Base-by-base conservation (phyloP, 2,797 vertebrate genomes). In the Erithacus rubecula region DNA sequence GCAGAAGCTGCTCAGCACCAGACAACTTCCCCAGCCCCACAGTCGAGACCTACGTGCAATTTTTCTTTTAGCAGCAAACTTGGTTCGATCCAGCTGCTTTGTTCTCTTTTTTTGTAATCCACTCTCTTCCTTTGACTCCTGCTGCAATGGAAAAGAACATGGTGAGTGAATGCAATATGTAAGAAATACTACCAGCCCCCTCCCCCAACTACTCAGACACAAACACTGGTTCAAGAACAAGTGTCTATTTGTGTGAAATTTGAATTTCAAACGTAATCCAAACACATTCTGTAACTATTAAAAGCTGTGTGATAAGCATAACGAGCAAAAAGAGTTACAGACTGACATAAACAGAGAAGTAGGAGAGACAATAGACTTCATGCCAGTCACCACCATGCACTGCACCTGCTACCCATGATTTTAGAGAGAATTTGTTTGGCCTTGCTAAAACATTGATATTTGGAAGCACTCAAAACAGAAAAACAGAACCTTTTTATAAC, bases 31-130 rank as follows among this genome's bases (percentile, higher is more conserved):
- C 93, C 49, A 81, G 82, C 63, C 88, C 87, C 91, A 77, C 44
- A 68, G 15, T 58, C 5, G 0, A 97, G 91, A 98, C 98, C 83
- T 98, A 98, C 98, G 98, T 98, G 98, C 93, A 94, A 98, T 97
- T 97, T 97, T 98, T 89, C 97, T 98, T 95, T 97, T 98, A 89
- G 96, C 93, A 94, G 97, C 70, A 95, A 96, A 97, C 83, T 97
- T 98, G 9, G 81, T 75, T 97, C 96, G 97, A 78, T 97, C 97
- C 47, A 94, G 94, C 89, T 96, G 97, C 87, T 96, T 97, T 90
- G 92, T 95, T 97, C 97, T 98, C 92, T 89, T 98, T 96, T 95
- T 98, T 87, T 96, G 97, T 74, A 97, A 93, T 94, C 80, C 95
- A 59, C 91, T 97, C 78, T 98, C 97, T 56, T 98, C 97, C 80